Evolutionary conservation across 1,140 invertebrate genomes (phyloP), one percentile per base, ranked within the genome.

Genomic region (Lepidurus couesii): DNA sequence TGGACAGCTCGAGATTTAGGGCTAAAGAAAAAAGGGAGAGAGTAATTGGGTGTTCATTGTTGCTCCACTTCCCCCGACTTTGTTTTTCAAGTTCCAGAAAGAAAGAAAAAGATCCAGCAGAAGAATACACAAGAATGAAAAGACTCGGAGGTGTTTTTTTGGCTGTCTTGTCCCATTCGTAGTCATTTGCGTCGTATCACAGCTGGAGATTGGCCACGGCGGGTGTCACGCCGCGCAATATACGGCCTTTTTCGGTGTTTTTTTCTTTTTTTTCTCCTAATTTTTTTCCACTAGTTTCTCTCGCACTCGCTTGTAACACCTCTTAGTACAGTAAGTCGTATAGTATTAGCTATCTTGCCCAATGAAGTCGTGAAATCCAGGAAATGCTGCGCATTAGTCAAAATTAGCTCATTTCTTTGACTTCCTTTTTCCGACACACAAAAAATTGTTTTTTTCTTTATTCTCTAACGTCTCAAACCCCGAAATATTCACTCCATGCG

Each of bases 321-420:
- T 34, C 34, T 34, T 34, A 34, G 34, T 34, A 34, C 34, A 34
- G 34, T 34, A 34, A 34, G 34, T 4, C 34, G 3, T 34, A 3
- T 34, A 34, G 34, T 34, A 34, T 34, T 34, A 34, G 34, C 34
- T 34, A 34, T 34, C 34, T 34, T n/a, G 53, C 53, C 16, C 16
- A 13, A 65, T n/a, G 21, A 65, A 65, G 53, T 65, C 53, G 53
- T 65, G 53, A 65, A 65, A 65, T 65, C 53, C 53, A 65, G 53
- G 53, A 65, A 65, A 65, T 65, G 53, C 53, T 65, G 53, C 53
- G 21, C 53, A 65, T 65, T 65, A 65, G 53, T 65, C 53, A 65
- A 65, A 65, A 65, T 65, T 65, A 65, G 21, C 53, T 21, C 21
- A 65, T 65, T 65, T 65, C 53, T 21, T 65, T 65, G 16, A n/a